Base-by-base conservation (phyloP, 30 jellyfish, hydroid and myxozoan species). In the Morbakka virulenta region DNA sequence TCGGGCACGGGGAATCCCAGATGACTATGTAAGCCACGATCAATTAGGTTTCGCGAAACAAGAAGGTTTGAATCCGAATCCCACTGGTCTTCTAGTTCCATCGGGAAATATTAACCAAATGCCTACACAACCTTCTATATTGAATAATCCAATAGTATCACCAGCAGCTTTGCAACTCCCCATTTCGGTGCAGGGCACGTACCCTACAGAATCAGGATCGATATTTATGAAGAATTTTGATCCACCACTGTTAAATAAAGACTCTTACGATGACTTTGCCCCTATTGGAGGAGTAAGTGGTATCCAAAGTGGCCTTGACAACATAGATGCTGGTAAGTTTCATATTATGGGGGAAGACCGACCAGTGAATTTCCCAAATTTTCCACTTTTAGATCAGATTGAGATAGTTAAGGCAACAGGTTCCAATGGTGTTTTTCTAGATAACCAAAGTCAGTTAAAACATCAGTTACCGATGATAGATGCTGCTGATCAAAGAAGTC, bases 1-100 rank as follows among this genome's bases (percentile, higher is more conserved):
- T 57, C 57, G 62, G 41, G 81, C 80, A 33, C 67, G 73, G 9
- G 57, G 57, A 9, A 41, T 41, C 17, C 57, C 9, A 41, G 17
- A 17, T 41, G 17, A 9, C 9, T 9, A 41, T 41, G 17, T 9
- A 6, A 41, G 13, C 57, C 57, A 9, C 17, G 57, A 41, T 6
- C n/a, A n/a, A n/a, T n/a, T n/a, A n/a, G n/a, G n/a, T n/a, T n/a
- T n/a, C n/a, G n/a, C n/a, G n/a, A n/a, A n/a, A n/a, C n/a, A n/a
- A n/a, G 17, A 9, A 41, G 13, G 13, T 6, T 6, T 41, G 9
- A 17, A 6, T 41, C 57, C 57, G 17, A 41, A 41, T 41, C 57
- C 57, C 13, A 17, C 13, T 41, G 17, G 57, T 41, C 17, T 41
- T 9, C 57, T 41, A 41, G 13, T 17, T 41, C 13, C 57, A 41